Base-by-base conservation (phyloP, 2,888 invertebrate genomes). In the Adelognathus sp. region DNA sequence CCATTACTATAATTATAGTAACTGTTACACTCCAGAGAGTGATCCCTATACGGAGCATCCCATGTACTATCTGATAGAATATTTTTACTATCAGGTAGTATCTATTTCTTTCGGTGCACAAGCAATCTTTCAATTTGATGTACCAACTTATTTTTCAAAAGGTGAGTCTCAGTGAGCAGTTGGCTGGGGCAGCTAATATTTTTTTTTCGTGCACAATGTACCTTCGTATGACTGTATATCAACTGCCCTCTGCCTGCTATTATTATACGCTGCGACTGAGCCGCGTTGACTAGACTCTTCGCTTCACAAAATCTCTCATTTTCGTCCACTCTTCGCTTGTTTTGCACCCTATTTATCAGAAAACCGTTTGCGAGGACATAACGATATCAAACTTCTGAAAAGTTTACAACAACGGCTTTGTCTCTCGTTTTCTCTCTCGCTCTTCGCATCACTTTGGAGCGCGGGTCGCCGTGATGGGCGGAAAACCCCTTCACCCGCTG, bases 401-500 rank as follows among this genome's bases (percentile, higher is more conserved):
- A 16, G 27, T 27, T 24, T 50, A 64, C 50, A 14, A 16, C n/a
- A 50, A 21, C 24, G n/a, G 63, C 29, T 69, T 69, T 31, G 18
- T 56, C 31, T 46, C 56, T 36, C 18, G 44, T 44, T 31, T 7
- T 27, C 24, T 27, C 3, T 31, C 31, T n/a, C 44, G n/a, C 27
- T 24, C 18, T 72, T 56, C 56, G 9, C 33, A 66, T 66, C 52
- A 41, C 50, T 74, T 74, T 67, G 31, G 18, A 5, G n/a, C 11
- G 3, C 29, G 9, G 9, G 41, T 41, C 44, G 44, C n/a, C 44
- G 21, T 1, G 2, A 16, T 18, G 6, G 21, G 21, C 33, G 52
- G 52, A 52, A 74, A 60, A 60, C n/a, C n/a, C 2, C 7, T 46
- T 52, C 41, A 16, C 52, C 24, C 64, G 27, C n/a, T 31, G 64